Conservation (phyloP, 2,888 invertebrate species). For the Ephialtes manifestator region DNA sequence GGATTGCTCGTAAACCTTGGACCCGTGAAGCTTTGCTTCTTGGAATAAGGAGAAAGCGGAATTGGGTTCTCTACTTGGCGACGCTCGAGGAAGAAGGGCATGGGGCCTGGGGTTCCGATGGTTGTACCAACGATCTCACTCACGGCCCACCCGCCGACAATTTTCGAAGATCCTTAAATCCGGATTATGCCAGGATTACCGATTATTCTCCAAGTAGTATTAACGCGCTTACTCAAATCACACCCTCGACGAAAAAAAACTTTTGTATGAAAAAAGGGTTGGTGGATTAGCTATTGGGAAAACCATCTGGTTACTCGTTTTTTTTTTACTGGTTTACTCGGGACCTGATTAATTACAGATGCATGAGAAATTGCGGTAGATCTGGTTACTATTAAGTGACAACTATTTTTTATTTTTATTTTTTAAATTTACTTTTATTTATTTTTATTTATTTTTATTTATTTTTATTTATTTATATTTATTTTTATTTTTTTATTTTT, state of each 20-base stretch:
- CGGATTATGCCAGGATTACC: constrained; percentile 81
- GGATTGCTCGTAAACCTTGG: constrained; percentile 83
- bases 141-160: constrained; percentile 77
- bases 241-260: neutral
- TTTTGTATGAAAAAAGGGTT: constrained; percentile 24
- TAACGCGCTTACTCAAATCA: neutral
- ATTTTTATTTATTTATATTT: no score
- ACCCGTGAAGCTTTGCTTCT: constrained; percentile 68
- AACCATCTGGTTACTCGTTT: neutral
- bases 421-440: no score
- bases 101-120: constrained; percentile 7
- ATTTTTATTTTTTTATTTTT: no score
- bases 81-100: neutral
- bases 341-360: no score
- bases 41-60: constrained; percentile 75
- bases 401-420: no score
- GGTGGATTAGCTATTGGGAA: neutral
- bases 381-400: no score
- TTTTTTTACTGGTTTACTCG: no score
- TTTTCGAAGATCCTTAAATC: constrained; percentile 77
- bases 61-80: constrained; percentile 68
- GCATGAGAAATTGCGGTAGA: no score
- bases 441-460: no score
- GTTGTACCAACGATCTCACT: neutral
- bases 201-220: constrained; percentile 62